phyloP scores from a whole-genome alignment of 2,888 invertebrate species.

The Troides aeacus region DNA sequence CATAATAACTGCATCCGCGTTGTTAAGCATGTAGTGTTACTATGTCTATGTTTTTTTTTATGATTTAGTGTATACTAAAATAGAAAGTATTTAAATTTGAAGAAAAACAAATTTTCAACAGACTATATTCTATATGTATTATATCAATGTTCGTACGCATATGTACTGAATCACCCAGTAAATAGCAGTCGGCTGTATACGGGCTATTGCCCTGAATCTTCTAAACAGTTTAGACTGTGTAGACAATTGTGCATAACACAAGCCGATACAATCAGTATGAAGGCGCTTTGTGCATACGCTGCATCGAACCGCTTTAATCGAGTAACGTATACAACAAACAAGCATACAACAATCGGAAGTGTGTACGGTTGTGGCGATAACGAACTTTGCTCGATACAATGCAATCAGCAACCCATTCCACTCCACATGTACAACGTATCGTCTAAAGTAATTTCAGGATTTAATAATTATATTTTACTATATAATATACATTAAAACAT shows the following conservation, averaged over 20 bases:
- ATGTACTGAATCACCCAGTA: too few species aligned
- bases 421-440: not conserved
- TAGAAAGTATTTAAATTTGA: too few species aligned
- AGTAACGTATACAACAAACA: constrained; percentile 19
- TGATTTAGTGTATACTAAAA: too few species aligned
- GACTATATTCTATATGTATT: too few species aligned
- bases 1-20: not conserved
- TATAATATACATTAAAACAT: too few species aligned
- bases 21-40: not conserved
- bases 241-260: not conserved
- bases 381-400: constrained; percentile 8
- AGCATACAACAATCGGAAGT: constrained; percentile 3
- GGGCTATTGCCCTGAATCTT: not conserved
- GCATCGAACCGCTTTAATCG: constrained; percentile 11
- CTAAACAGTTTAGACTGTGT: not conserved
- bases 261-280: constrained; percentile 5
- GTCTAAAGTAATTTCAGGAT: not conserved
- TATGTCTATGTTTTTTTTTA: too few species aligned
- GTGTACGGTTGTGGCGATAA: constrained; percentile 8
- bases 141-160: too few species aligned
- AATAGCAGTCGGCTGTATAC: too few species aligned
- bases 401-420: constrained; percentile 3
- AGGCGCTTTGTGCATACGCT: constrained; percentile 17
- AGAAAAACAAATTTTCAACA: too few species aligned
- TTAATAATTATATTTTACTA: too few species aligned